Conservation (phyloP, 1,140 invertebrate genomes). For the Maniola jurtina region DNA sequence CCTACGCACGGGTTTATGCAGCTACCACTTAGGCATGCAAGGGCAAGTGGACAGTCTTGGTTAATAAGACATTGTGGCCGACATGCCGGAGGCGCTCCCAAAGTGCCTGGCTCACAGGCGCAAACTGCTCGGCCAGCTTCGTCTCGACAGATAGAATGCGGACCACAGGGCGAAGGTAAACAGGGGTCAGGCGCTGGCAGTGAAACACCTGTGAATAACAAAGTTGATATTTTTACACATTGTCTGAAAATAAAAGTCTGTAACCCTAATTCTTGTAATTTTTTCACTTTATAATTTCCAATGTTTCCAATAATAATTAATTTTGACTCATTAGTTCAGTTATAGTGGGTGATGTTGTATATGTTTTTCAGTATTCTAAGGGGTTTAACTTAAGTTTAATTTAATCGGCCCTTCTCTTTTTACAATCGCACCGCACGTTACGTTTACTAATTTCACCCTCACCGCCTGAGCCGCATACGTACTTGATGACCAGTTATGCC, state of each 20-base stretch:
- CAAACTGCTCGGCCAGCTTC: constrained; percentile 86
- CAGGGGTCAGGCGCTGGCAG: constrained; percentile 81
- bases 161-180: constrained; percentile 89
- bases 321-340: too few species aligned
- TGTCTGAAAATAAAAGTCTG: too few species aligned
- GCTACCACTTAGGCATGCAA: constrained; percentile 87
- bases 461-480: too few species aligned
- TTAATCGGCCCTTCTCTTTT: too few species aligned
- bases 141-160: constrained; percentile 87
- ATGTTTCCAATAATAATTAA: too few species aligned
- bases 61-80: constrained; percentile 88
- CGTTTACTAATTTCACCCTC: too few species aligned
- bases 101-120: constrained; percentile 87
- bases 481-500: too few species aligned
- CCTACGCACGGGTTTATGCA: constrained; percentile 91
- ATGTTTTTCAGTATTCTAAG: too few species aligned
- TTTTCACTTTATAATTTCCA: constrained; percentile 1
- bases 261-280: too few species aligned
- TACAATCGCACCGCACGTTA: too few species aligned
- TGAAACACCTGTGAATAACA: constrained; percentile 37
- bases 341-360: too few species aligned
- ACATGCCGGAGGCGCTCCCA: constrained; percentile 90
- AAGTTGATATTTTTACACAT: constrained; percentile 8
- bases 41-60: constrained; percentile 87
- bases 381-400: too few species aligned